Percentiles rank a stretch among this genome's conserved stretches.
Evolutionary conservation across 2,797 vertebrate species (phyloP).

Genomic region (Kryptolebias ocellatus): DNA sequence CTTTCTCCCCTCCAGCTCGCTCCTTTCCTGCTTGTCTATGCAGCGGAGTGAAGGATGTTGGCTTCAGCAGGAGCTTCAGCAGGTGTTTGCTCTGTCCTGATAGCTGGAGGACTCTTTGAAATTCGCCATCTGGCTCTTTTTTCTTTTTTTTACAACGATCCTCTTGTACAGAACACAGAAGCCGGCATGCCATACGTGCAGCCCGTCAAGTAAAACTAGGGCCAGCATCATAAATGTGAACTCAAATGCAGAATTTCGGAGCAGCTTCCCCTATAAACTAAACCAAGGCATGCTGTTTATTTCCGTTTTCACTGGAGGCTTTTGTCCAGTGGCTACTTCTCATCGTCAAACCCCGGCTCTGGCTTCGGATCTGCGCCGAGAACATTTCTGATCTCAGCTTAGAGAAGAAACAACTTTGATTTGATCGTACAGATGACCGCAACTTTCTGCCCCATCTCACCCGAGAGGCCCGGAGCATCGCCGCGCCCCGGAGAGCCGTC

Average conservation of each 20-base stretch:
- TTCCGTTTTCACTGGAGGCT: constrained; percentile 28
- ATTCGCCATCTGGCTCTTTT: constrained; percentile 38
- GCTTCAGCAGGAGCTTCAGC: constrained; percentile 43
- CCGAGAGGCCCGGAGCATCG: constrained; percentile 52
- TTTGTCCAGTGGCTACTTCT: constrained; percentile 62
- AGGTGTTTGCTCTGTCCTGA: constrained; percentile 53
- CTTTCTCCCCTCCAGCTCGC: constrained; percentile 21
- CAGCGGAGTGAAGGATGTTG: constrained; percentile 56
- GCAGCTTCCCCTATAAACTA: neutral
- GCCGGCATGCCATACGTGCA: neutral
- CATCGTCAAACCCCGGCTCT: constrained; percentile 41
- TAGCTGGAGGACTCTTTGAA: constrained; percentile 34
- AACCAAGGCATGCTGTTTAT: constrained; percentile 26
- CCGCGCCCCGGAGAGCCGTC: constrained; percentile 59
- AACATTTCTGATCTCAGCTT: constrained; percentile 57
- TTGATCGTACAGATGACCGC: constrained; percentile 77
- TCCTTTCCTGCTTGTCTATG: constrained; percentile 36
- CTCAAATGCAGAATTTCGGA: neutral
- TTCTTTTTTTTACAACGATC: constrained; percentile 12
- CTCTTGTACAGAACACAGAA: neutral
- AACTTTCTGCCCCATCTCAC: constrained; percentile 63
- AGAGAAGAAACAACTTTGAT: constrained; percentile 68
- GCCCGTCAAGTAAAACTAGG: neutral
- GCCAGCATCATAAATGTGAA: neutral
- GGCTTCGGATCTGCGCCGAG: constrained; percentile 50